Evolutionary conservation across 1,140 invertebrate genomes (phyloP).

Genomic region (Lucilia sericata): DNA sequence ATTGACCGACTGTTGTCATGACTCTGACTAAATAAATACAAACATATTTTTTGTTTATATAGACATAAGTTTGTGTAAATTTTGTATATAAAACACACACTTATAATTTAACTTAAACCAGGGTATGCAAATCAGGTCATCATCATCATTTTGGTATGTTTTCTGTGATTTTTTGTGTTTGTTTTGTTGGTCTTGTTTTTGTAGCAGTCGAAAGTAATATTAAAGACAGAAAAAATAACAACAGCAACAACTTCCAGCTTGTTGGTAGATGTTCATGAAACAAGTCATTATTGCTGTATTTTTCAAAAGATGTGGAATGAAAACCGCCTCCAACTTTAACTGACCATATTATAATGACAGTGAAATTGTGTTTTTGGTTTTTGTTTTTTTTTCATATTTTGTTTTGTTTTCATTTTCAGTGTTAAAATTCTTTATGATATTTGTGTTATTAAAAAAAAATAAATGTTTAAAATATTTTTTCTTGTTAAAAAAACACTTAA

Average conservation of each 20-base stretch:
- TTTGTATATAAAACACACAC: no score
- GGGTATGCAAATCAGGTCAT: conserved; percentile 29
- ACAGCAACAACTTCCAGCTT: background rate
- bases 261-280: background rate
- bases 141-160: conserved; percentile 11
- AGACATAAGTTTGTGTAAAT: no score
- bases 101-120: no score
- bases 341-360: conserved; percentile 31
- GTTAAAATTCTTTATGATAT: conserved; percentile 29
- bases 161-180: background rate
- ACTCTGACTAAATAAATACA: no score
- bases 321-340: conserved; percentile 17
- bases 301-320: background rate
- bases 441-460: conserved; percentile 33
- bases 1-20: no score
- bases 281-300: background rate
- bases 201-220: background rate
- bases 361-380: background rate
- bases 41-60: no score
- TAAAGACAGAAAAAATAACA: background rate
- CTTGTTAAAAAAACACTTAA: background rate
- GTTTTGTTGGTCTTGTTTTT: background rate
- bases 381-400: background rate
- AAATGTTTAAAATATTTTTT: conserved; percentile 16
- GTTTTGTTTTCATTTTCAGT: background rate